Percentiles rank a stretch among this genome's conserved stretches.
phyloP scores from a whole-genome alignment of 2,113 vertebrate genomes.

The Verasper variegatus region DNA sequence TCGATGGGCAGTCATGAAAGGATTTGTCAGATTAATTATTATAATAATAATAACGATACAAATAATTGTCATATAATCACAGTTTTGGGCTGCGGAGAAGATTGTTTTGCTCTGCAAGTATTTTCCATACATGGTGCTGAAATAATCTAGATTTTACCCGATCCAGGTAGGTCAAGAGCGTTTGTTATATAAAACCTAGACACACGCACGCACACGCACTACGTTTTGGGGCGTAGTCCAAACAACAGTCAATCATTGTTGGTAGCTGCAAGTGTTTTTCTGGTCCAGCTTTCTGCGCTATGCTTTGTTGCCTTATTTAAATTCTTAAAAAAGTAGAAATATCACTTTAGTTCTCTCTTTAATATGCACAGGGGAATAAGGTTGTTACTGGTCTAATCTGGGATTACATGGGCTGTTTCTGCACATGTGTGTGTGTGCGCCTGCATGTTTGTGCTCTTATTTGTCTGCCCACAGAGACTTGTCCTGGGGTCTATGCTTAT shows the following conservation, averaged over 20 bases:
- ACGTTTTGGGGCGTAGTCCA: conserved; percentile 20
- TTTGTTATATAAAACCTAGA: conserved; percentile 9
- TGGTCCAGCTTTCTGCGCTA: neutral
- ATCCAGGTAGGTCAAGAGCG: neutral
- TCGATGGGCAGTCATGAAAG: no score
- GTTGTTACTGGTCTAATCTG: conserved; percentile 2
- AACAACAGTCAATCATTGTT: conserved; percentile 1
- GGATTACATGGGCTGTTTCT: conserved; percentile 3
- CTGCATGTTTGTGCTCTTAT: conserved; percentile 13
- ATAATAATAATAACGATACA: neutral
- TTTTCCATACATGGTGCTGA: neutral
- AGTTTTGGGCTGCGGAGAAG: neutral
- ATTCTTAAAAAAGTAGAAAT: conserved; percentile 9
- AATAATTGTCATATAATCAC: neutral
- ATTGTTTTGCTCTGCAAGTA: neutral
- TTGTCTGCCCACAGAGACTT: conserved; percentile 42
- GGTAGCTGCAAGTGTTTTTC: conserved; percentile 12
- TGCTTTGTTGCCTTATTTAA: conserved; percentile 12
- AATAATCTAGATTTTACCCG: neutral
- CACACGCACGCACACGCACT: neutral
- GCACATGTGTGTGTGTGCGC: neutral
- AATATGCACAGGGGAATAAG: neutral
- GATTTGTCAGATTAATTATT: no score
- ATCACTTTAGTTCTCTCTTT: neutral
- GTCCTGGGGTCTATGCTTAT: conserved; percentile 26